Evolutionary conservation across 2,888 invertebrate genomes (phyloP), one percentile per base, ranked within the genome.

Genomic region (Cyclophora punctaria): DNA sequence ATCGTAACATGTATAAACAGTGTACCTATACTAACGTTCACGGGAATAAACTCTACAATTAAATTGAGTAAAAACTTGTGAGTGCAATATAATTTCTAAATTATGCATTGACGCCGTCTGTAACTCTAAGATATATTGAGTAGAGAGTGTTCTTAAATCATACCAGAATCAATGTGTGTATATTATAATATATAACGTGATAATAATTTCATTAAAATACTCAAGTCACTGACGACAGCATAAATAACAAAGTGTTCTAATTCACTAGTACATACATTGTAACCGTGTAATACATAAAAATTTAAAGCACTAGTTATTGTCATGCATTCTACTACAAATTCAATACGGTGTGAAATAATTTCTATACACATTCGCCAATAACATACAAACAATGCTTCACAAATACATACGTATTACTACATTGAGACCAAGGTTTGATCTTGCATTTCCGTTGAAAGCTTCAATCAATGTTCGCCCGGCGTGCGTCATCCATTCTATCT

Each of bases 281-380:
- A 62, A 65, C 50, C 46, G 69, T 68, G 69, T 70, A 64, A 66
- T 67, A 69, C 58, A 65, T 62, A 62, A 65, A 63, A 65, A 46
- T 70, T 75, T 80, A 75, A 84, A 83, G 80, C 80, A 75, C 78
- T 83, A 84, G 53, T 86, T 88, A 86, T 88, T 88, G 87, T 87
- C 87, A 87, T 87, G 87, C 87, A 81, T 78, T 80, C 79, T 78
- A 80, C 53, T 33, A 48, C 67, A 55, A 62, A 57, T 56, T 66
- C 62, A 52, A 64, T 55, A 59, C 57, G 46, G 53, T 20, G 63
- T 66, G 63, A 64, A 63, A 63, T 60, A 53, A 61, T 57, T 54
- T 59, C 54, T 56, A 46, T 62, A 66, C 60, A 66, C 45, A 53
- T 55, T 54, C 64, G 64, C 64, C 60, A 64, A 63, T 60, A 63